A percentile compares a stretch with the other conserved stretches of the same genome.
phyloP scores from a whole-genome alignment of 1,140 invertebrate genomes.

The Penaeus chinensis region DNA sequence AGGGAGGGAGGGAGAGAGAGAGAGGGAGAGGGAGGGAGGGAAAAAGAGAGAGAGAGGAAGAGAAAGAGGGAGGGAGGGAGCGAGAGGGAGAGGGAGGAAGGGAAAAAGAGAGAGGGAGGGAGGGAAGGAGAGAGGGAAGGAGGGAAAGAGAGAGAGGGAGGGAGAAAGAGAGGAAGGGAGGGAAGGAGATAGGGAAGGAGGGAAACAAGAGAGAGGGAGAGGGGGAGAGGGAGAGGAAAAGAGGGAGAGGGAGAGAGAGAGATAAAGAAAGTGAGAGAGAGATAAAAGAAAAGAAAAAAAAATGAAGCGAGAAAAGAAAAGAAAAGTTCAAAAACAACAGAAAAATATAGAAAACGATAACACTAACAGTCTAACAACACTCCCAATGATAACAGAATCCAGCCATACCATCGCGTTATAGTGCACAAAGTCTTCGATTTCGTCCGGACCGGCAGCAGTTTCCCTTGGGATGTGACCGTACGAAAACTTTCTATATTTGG shows the following conservation, averaged over 20 bases:
- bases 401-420: no score
- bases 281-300: neutral
- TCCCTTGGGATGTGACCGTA: no score
- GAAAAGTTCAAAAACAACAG: neutral
- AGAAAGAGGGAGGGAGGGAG: neutral
- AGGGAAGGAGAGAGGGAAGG: slow-evolving; percentile 70
- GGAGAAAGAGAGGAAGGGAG: slow-evolving; percentile 80
- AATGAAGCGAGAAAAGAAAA: neutral
- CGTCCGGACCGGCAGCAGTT: no score
- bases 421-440: no score
- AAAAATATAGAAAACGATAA: no score
- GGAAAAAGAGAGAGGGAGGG: slow-evolving; percentile 78
- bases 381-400: neutral
- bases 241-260: slow-evolving; percentile 70
- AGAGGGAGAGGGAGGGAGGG: slow-evolving; percentile 71
- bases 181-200: neutral
- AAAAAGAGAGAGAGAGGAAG: neutral
- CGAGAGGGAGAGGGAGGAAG: no score
- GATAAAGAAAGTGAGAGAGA: neutral
- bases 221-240: slow-evolving; percentile 74
- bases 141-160: slow-evolving; percentile 82
- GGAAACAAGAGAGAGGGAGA: neutral
- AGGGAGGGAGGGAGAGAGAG: slow-evolving; percentile 73
- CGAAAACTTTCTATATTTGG: no score
- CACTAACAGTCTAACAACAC: neutral